phyloP scores from a whole-genome alignment of 2,888 invertebrate genomes.

The Cyaniris semiargus region DNA sequence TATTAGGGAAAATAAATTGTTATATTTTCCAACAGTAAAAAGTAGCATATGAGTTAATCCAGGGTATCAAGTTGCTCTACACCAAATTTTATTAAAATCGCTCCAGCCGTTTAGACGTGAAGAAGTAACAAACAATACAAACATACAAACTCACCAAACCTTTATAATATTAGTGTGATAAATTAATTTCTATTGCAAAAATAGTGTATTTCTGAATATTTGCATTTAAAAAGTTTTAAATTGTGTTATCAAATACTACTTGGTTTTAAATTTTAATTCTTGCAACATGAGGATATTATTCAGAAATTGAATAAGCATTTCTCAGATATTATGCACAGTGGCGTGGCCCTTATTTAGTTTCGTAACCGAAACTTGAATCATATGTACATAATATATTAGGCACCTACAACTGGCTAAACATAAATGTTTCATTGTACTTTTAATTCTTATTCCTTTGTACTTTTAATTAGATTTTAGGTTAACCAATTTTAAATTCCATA shows the following conservation, averaged over 20 bases:
- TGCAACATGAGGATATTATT: neutral
- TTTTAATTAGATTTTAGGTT: neutral
- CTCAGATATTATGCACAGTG: neutral
- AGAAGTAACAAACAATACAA: too few species aligned
- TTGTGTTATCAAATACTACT: neutral
- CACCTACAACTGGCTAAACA: neutral
- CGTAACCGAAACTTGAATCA: neutral
- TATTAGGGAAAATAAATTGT: too few species aligned
- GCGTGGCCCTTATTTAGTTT: neutral
- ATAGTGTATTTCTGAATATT: neutral
- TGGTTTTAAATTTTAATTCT: neutral
- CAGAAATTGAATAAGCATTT: neutral
- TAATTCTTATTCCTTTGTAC: neutral
- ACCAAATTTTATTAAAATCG: too few species aligned
- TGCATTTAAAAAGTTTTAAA: too few species aligned
- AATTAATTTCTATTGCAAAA: neutral
- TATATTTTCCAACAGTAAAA: too few species aligned
- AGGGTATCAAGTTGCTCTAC: too few species aligned
- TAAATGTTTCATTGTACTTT: constrained; percentile 1
- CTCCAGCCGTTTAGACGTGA: too few species aligned
- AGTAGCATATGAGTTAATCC: too few species aligned
- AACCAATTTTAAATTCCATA: neutral
- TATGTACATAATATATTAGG: neutral
- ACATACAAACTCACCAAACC: too few species aligned
- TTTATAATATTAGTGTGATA: neutral